Evolutionary conservation across 2,888 invertebrate species (phyloP).

Genomic region (Habroteleia sp.): DNA sequence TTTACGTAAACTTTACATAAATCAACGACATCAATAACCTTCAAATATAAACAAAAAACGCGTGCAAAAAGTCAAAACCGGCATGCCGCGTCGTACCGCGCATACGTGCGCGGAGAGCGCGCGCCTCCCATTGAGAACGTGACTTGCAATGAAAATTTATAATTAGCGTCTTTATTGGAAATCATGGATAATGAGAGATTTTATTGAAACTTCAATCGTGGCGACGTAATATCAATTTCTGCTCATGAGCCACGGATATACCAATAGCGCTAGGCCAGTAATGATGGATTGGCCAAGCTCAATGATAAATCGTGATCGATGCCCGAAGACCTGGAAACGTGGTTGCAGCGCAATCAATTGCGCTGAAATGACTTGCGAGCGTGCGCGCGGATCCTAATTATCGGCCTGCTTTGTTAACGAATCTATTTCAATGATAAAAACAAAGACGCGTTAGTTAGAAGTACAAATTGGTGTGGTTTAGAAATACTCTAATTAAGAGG

Average conservation of each 20-base stretch:
- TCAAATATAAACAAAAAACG: conserved; percentile 23
- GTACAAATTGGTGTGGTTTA: conserved; percentile 51
- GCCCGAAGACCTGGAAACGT: conserved; percentile 7
- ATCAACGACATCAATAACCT: conserved; percentile 11
- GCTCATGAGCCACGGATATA: conserved; percentile 18
- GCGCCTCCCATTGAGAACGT: conserved; percentile 56
- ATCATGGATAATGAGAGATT: conserved; percentile 66
- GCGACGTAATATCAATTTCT: conserved; percentile 39
- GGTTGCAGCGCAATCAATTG: conserved; percentile 20
- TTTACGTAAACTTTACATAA: too few relatives aligned
- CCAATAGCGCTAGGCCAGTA: conserved; percentile 13
- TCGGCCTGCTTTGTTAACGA: conserved; percentile 48
- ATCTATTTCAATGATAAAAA: conserved; percentile 37
- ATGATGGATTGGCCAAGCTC: conserved; percentile 56
- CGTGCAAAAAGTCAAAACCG: conserved; percentile 5
- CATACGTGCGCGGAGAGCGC: conserved; percentile 10
- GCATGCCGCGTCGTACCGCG: background rate
- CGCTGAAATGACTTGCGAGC: conserved; percentile 7
- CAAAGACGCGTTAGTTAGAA: conserved; percentile 49
- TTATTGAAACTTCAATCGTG: conserved; percentile 49
- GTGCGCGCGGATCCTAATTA: conserved; percentile 39
- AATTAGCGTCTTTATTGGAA: conserved; percentile 69
- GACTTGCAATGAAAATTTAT: conserved; percentile 70
- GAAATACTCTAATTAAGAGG: conserved; percentile 40
- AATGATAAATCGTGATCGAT: conserved; percentile 57